Evolutionary conservation across 2,113 vertebrate species (phyloP).

Genomic region (Strix aluco): DNA sequence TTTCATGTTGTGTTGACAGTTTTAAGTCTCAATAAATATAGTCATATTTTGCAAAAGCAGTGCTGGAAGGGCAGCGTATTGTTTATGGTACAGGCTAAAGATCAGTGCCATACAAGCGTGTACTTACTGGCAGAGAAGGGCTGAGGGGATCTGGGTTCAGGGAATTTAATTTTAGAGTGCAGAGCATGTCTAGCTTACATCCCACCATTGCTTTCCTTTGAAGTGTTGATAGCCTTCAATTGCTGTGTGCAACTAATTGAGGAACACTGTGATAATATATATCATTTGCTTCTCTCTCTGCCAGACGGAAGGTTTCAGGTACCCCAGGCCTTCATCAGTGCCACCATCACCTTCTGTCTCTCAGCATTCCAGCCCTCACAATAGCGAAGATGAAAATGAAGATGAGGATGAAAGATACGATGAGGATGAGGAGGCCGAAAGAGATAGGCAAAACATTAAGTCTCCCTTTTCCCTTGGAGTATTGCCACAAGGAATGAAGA

Average conservation of each 20-base stretch:
- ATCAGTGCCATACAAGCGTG: not conserved
- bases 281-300: not conserved
- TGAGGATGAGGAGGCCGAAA: constrained; percentile 91
- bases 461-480: constrained; percentile 77
- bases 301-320: constrained; percentile 90
- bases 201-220: not conserved
- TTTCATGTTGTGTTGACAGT: not conserved
- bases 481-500: constrained; percentile 77
- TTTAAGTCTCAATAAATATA: not conserved
- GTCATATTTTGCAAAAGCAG: not conserved
- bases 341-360: constrained; percentile 93
- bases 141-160: not conserved
- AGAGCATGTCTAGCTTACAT: not conserved
- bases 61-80: not conserved
- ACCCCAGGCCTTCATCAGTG: constrained; percentile 88
- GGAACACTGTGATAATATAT: not conserved
- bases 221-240: not conserved
- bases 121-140: not conserved
- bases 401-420: constrained; percentile 85
- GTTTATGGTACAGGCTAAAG: not conserved
- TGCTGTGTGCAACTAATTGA: not conserved
- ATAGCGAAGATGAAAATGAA: constrained; percentile 82
- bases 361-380: constrained; percentile 88
- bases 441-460: constrained; percentile 92
- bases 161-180: not conserved